Evolutionary conservation across 2,113 vertebrate genomes (phyloP), one percentile per base, ranked within the genome.

Genomic region (Eublepharis macularius): DNA sequence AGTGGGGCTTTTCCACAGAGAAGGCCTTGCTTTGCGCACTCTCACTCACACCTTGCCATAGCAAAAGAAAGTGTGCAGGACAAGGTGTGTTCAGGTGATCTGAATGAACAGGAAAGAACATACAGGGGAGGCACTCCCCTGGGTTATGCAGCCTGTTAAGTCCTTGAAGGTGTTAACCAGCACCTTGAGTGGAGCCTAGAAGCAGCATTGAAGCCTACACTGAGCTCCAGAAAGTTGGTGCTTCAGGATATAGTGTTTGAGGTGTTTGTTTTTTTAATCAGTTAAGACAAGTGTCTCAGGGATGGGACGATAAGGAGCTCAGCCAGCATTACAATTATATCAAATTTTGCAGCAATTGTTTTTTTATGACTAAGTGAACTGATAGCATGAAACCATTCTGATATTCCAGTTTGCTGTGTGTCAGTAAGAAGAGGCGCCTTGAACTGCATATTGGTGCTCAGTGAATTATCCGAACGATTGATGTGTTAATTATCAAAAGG

Each of bases 331-430:
- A 3, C 36, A 74, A 34, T 39, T 87, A 6, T 47, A 84, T 51
- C 78, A 66, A 29, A 79, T 70, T 43, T 88, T 84, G 21, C 81
- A 2, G 81, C 65, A 54, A 43, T 9, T 43, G 1, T 68, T 57
- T 47, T 87, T n/a, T n/a, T 84, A 66, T 88, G 86, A 88, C 78
- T 92, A 87, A 84, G 87, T 60, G 72, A 80, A 10, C 63, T 57
- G 49, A 57, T 76, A 16, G 12, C 79, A 32, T 10, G 0, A 11
- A 69, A 81, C 29, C 39, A 80, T 3, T 0, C 3, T 81, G 43
- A 21, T 24, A 69, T 84, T 34, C 0, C 69, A 49, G 21, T n/a
- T 86, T 65, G 80, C 41, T 77, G 2, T 0, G 2, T 83, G 80
- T 81, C 86, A 80, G 17, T 83, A 80, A 73, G 21, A n/a, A 57